These are phyloP conservation scores for Agriopis leucophaearia DNA, from an alignment of 2,888 invertebrate genomes.

Conservation along the genomic window DNA sequence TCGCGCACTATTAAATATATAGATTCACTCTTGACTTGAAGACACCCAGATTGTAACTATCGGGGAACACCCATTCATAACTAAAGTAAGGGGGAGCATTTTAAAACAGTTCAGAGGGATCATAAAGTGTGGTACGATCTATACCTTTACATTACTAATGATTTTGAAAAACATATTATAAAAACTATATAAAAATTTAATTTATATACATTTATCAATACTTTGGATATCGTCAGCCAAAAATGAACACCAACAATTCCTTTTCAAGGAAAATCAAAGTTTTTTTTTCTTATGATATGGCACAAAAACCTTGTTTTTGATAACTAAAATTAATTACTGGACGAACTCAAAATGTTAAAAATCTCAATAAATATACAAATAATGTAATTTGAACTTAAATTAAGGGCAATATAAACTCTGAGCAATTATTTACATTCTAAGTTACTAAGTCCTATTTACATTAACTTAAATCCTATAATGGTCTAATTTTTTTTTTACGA, in stretches of 20 bases:
- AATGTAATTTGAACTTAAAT: conserved; percentile 40
- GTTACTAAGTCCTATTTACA: conserved; percentile 15
- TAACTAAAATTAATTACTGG: background rate
- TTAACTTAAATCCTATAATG: conserved; percentile 27
- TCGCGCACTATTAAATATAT: too few relatives aligned
- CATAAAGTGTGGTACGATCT: background rate
- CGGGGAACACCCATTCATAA: too few relatives aligned
- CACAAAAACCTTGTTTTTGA: background rate
- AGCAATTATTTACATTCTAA: conserved; percentile 35
- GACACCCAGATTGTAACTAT: too few relatives aligned
- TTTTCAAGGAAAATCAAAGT: background rate
- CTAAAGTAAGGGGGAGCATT: background rate
- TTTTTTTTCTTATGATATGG: background rate
- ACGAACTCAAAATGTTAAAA: background rate
- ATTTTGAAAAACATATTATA: conserved; percentile 11
- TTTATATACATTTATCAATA: background rate
- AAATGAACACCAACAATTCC: background rate
- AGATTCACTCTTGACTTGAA: too few relatives aligned
- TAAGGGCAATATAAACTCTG: conserved; percentile 45
- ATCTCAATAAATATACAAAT: conserved; percentile 28
- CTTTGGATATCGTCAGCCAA: background rate
- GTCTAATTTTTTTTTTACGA: conserved; percentile 35
- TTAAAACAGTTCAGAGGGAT: background rate
- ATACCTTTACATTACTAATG: conserved; percentile 19
- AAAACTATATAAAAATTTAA: background rate